phyloP scores from a whole-genome alignment of 2,113 vertebrate genomes.

The Rhombomys opimus region DNA sequence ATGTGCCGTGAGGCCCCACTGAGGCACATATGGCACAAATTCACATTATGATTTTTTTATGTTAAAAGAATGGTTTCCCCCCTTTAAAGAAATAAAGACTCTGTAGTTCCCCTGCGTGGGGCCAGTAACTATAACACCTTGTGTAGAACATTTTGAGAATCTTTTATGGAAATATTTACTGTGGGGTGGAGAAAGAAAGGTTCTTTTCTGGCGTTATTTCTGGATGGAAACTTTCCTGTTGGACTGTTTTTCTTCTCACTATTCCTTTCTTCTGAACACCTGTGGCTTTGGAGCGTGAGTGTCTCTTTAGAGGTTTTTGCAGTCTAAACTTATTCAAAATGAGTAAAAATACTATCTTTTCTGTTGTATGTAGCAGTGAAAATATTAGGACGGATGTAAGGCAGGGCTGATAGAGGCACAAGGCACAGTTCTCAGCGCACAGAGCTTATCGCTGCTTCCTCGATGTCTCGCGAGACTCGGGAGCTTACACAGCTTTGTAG shows the following conservation, averaged over 20 bases:
- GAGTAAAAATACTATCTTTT: neutral
- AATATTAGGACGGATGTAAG: neutral
- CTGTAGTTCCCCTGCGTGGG: neutral
- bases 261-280: neutral
- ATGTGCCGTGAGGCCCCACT: neutral
- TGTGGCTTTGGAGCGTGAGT: neutral
- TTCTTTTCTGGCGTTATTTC: neutral
- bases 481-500: neutral
- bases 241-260: neutral
- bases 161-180: neutral
- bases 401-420: neutral
- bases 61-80: neutral
- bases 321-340: neutral
- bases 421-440: no score
- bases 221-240: neutral
- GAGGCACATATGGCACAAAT: neutral
- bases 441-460: neutral
- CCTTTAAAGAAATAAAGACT: conserved; percentile 48
- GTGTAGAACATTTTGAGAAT: neutral
- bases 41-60: neutral
- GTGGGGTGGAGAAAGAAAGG: neutral
- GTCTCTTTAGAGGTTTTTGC: neutral
- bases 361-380: neutral
- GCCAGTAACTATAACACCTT: neutral
- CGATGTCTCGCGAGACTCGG: neutral